Conservation (phyloP, 2,113 vertebrate genomes). For the Rhodinocichla rosea region DNA sequence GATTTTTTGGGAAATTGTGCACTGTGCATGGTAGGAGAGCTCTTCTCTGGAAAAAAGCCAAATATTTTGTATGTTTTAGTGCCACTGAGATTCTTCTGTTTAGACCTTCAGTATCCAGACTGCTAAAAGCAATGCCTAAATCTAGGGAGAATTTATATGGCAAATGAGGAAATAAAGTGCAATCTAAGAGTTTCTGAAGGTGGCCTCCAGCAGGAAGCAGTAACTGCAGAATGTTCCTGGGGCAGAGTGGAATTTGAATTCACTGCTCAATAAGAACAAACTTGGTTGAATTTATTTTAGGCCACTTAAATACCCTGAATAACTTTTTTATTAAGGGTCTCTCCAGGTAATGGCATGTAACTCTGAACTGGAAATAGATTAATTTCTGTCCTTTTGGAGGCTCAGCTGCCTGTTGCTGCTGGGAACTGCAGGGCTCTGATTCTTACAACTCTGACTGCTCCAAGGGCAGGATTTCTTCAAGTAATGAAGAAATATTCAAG, state of each 20-base stretch:
- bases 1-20: neutral
- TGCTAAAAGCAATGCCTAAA: neutral
- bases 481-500: neutral
- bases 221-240: neutral
- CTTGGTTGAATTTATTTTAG: neutral
- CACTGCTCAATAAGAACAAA: neutral
- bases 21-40: neutral
- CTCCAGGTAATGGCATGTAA: neutral
- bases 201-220: neutral
- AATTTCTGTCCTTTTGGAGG: neutral
- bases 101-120: neutral
- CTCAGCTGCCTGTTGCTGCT: neutral
- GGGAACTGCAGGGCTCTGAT: neutral
- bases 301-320: neutral
- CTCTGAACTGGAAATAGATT: neutral
- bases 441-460: neutral
- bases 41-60: neutral
- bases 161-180: neutral
- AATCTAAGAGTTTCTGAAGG: neutral
- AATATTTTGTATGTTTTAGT: neutral
- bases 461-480: neutral
- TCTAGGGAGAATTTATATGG: neutral
- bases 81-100: neutral
- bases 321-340: neutral
- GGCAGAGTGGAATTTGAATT: neutral